phyloP scores from a whole-genome alignment of 2,888 invertebrate species.

The Drosophila mettleri region DNA sequence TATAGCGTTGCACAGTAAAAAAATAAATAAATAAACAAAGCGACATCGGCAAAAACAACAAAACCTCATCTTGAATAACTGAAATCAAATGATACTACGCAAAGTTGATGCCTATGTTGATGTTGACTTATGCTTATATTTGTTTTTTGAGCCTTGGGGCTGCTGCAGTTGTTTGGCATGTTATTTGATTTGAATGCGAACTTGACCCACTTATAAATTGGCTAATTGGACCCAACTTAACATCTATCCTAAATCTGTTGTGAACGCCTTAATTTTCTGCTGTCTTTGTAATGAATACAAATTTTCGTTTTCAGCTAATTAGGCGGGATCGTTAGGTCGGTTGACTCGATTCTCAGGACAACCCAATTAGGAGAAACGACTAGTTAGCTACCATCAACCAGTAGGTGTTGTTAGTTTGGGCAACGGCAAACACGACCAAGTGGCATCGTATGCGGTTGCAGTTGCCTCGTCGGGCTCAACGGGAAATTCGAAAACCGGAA shows the following conservation, averaged over 20 bases:
- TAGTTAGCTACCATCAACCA: not conserved
- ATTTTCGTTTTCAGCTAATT: constrained; percentile 34
- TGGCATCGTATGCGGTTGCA: constrained; percentile 71
- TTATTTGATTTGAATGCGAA: constrained; percentile 52
- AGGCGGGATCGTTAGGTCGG: constrained; percentile 11
- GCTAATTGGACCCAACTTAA: not conserved
- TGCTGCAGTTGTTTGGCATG: constrained; percentile 41
- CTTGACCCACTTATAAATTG: constrained; percentile 64
- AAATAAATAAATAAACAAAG: constrained; percentile 43
- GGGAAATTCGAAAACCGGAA: constrained; percentile 71
- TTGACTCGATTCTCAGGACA: constrained; percentile 33
- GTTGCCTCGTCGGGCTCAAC: constrained; percentile 43
- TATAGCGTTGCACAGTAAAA: constrained; percentile 24
- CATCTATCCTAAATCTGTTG: not conserved
- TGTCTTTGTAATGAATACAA: constrained; percentile 11
- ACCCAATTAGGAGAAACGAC: constrained; percentile 26
- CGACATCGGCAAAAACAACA: constrained; percentile 18
- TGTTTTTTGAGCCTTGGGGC: constrained; percentile 28
- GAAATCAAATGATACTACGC: constrained; percentile 66
- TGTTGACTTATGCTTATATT: constrained; percentile 61
- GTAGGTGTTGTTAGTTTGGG: constrained; percentile 33
- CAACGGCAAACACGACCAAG: constrained; percentile 51
- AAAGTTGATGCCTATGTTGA: constrained; percentile 67
- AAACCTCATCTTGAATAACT: constrained; percentile 19
- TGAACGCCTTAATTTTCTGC: constrained; percentile 24